These are phyloP conservation scores for Nyctibius bracteatus DNA, from an alignment of 2,113 vertebrate genomes.

Conservation along the genomic window DNA sequence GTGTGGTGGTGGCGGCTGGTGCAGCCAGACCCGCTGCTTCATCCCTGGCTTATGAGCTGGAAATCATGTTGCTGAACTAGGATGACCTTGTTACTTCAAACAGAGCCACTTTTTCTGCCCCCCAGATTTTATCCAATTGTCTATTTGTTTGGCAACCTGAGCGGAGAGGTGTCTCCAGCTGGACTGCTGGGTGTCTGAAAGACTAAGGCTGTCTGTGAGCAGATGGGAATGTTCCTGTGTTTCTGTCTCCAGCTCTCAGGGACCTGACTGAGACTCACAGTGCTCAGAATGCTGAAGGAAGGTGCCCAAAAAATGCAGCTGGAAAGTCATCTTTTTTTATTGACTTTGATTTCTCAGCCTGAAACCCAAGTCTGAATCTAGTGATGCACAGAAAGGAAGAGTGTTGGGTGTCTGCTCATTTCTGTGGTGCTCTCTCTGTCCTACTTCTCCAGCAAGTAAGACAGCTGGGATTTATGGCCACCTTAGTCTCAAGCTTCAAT, in stretches of 20 bases:
- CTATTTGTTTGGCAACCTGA: slow-evolving; percentile 31
- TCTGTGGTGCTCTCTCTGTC: background rate
- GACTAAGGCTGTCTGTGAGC: background rate
- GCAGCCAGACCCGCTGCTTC: background rate
- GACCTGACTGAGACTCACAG: background rate
- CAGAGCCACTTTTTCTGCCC: background rate
- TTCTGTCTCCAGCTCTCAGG: slow-evolving; percentile 27
- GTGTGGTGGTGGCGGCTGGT: background rate
- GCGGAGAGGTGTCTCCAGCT: slow-evolving; percentile 24
- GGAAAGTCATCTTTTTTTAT: background rate
- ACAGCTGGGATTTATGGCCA: slow-evolving; percentile 4
- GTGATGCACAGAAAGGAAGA: background rate
- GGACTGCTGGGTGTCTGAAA: slow-evolving; percentile 40
- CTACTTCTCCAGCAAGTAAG: slow-evolving; percentile 7
- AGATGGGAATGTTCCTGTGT: background rate
- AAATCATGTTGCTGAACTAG: background rate
- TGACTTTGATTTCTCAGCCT: background rate
- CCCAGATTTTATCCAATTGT: slow-evolving; percentile 14
- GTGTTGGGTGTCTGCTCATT: background rate
- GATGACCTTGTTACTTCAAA: background rate
- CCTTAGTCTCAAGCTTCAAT: background rate
- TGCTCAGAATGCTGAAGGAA: background rate
- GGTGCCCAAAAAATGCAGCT: slow-evolving; percentile 30
- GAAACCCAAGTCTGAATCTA: background rate
- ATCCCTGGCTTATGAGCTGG: background rate